These are phyloP conservation scores for Turnix velox DNA, from an alignment of 2,113 vertebrate species.

Conservation along the genomic window DNA sequence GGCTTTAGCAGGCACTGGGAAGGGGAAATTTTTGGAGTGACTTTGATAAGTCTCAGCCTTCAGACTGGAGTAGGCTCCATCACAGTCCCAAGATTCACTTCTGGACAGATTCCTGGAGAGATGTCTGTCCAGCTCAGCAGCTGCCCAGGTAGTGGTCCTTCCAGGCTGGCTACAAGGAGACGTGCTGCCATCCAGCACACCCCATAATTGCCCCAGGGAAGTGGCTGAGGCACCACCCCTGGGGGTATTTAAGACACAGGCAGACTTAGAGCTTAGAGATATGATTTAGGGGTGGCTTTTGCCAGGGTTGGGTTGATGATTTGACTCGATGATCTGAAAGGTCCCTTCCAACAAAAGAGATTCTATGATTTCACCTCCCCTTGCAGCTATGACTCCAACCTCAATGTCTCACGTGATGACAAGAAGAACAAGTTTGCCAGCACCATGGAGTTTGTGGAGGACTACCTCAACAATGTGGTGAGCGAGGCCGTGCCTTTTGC, in stretches of 20 bases:
- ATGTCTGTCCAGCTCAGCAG: not conserved
- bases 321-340: too few relatives aligned
- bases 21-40: not conserved
- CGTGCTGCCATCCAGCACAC: not conserved
- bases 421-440: constrained; percentile 97
- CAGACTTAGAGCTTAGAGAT: too few relatives aligned
- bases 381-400: constrained; percentile 91
- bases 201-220: too few relatives aligned
- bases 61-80: not conserved
- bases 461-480: constrained; percentile 95
- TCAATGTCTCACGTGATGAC: constrained; percentile 90
- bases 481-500: constrained; percentile 91
- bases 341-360: too few relatives aligned
- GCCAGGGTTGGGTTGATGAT: too few relatives aligned
- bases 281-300: too few relatives aligned
- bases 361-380: too few relatives aligned
- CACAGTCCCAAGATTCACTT: not conserved
- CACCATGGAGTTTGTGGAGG: constrained; percentile 97
- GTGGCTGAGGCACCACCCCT: too few relatives aligned
- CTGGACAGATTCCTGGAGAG: not conserved
- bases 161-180: not conserved
- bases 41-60: not conserved
- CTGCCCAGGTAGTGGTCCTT: not conserved
- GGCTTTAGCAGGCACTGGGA: not conserved
- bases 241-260: too few relatives aligned